A percentile compares a stretch with the other conserved stretches of the same genome.
Conservation (phyloP, 2,888 invertebrate species). For the Alloplasta piceator region DNA sequence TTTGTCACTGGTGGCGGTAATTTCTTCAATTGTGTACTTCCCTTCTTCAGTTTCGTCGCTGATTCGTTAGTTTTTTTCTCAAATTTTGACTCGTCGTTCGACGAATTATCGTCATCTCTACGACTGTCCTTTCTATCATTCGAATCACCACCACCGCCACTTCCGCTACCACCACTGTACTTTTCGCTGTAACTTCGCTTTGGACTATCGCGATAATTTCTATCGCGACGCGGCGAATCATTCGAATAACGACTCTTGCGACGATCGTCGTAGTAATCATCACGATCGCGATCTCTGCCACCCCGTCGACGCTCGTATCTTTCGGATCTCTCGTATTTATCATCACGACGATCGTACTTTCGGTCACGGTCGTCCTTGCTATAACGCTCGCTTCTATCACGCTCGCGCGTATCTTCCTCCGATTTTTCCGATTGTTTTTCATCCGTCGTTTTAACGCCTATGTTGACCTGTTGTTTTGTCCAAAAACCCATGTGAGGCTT, state of each 20-base stretch:
- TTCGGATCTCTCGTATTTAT: conserved; percentile 77
- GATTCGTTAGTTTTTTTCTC: conserved; percentile 80
- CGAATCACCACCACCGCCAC: no score
- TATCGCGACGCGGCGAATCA: conserved; percentile 80
- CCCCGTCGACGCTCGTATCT: conserved; percentile 78
- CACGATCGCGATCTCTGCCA: conserved; percentile 70
- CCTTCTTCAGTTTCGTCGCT: conserved; percentile 76
- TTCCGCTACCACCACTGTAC: conserved; percentile 59
- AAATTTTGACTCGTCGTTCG: conserved; percentile 79
- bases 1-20: conserved; percentile 81
- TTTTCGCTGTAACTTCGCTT: conserved; percentile 77
- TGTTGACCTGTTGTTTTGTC: conserved; percentile 82
- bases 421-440: conserved; percentile 78
- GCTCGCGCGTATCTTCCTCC: conserved; percentile 79
- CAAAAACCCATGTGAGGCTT: conserved; percentile 83
- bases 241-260: conserved; percentile 76
- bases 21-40: conserved; percentile 75
- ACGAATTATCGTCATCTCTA: conserved; percentile 75
- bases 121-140: conserved; percentile 69
- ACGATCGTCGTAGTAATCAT: conserved; percentile 80
- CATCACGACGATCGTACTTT: conserved; percentile 78
- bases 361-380: conserved; percentile 71
- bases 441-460: conserved; percentile 78
- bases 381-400: conserved; percentile 77
- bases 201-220: conserved; percentile 79